A percentile compares a stretch with the other conserved stretches of the same genome.
These are phyloP conservation scores for Perizoma affinitatum DNA, from an alignment of 2,888 invertebrate species.

Conservation along the genomic window DNA sequence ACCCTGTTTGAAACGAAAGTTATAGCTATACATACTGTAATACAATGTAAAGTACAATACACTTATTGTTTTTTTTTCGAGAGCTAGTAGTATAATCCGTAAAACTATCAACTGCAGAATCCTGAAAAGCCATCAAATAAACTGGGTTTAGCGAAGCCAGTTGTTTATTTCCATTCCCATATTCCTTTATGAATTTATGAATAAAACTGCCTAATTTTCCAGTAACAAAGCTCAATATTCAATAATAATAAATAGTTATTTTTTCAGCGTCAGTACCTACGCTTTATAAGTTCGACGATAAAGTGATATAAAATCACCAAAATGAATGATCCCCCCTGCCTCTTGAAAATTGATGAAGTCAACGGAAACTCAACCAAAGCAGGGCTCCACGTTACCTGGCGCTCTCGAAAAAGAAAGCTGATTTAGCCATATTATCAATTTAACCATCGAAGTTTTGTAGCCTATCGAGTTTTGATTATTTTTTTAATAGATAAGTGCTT, in stretches of 20 bases:
- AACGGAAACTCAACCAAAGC: constrained; percentile 31
- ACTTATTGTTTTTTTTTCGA: no score
- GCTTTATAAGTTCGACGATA: constrained; percentile 44
- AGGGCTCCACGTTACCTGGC: constrained; percentile 38
- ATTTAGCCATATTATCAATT: constrained; percentile 52
- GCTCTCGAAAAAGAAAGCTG: constrained; percentile 44
- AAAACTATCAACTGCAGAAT: no score
- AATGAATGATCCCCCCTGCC: constrained; percentile 35
- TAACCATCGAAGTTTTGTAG: constrained; percentile 45
- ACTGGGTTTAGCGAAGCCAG: background rate
- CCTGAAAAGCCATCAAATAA: background rate
- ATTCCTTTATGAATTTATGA: constrained; percentile 1
- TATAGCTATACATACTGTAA: no score
- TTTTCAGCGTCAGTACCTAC: constrained; percentile 51
- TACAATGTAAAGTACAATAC: no score
- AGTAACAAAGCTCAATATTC: constrained; percentile 30
- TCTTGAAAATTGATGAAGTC: constrained; percentile 28
- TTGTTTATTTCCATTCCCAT: background rate
- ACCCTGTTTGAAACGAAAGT: no score
- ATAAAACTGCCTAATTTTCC: constrained; percentile 20
- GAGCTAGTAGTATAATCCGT: no score
- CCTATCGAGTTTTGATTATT: constrained; percentile 45
- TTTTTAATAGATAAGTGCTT: constrained; percentile 30
- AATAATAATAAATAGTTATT: constrained; percentile 37
- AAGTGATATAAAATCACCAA: constrained; percentile 47